phyloP scores from a whole-genome alignment of 2,113 vertebrate species.

The Saimiri boliviensis region DNA sequence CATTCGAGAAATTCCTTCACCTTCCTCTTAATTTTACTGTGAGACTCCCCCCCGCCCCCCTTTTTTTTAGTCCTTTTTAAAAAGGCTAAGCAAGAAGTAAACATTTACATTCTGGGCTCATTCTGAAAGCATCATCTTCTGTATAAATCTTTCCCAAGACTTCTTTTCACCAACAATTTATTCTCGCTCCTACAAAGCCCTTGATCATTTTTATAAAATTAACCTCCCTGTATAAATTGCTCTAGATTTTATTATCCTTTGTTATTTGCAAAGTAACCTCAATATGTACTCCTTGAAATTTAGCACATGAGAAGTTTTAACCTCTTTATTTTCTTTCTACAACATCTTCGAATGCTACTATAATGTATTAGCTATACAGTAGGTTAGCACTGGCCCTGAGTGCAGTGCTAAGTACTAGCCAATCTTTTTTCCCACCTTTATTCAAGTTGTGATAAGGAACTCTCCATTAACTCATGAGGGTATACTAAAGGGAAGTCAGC shows the following conservation, averaged over 20 bases:
- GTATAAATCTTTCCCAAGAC: not conserved
- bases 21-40: not conserved
- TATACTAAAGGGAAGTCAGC: not conserved
- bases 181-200: not conserved
- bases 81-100: not conserved
- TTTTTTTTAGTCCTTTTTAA: too few relatives aligned
- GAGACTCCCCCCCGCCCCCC: not conserved
- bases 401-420: not conserved
- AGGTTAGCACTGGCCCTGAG: accelerated
- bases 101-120: not conserved
- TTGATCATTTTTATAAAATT: not conserved
- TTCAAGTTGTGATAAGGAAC: not conserved
- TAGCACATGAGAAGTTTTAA: not conserved
- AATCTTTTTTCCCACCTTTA: not conserved
- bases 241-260: not conserved
- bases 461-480: not conserved
- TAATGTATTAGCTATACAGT: too few relatives aligned
- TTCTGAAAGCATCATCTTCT: not conserved
- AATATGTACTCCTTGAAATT: not conserved
- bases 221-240: not conserved
- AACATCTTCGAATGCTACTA: not conserved
- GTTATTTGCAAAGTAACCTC: not conserved
- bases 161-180: not conserved
- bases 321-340: not conserved
- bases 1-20: not conserved